These are phyloP conservation scores for Liopterus haemorrhoidalis DNA, from an alignment of 2,888 invertebrate species.

Conservation along the genomic window DNA sequence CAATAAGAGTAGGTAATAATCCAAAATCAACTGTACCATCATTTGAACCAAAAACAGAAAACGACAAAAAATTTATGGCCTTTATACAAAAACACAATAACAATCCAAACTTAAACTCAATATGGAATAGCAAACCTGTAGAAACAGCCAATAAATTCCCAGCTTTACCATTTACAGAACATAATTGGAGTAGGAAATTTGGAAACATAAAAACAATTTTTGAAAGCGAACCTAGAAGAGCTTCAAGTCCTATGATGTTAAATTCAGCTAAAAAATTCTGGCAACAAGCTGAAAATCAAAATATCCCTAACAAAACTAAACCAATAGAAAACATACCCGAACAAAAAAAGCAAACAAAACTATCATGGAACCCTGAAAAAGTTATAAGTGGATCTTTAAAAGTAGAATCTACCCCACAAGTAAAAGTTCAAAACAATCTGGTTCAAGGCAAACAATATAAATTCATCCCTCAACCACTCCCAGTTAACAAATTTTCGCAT, in stretches of 20 bases:
- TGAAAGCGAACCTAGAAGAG: constrained; percentile 53
- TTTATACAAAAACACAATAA: constrained; percentile 72
- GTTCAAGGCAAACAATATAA: constrained; percentile 44
- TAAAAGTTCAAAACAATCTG: constrained; percentile 17
- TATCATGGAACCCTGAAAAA: constrained; percentile 46
- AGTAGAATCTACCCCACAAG: constrained; percentile 39
- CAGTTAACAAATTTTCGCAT: constrained; percentile 68
- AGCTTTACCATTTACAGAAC: constrained; percentile 36
- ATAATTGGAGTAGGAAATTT: constrained; percentile 78
- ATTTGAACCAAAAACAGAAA: constrained; percentile 77
- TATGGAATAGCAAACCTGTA: constrained; percentile 35
- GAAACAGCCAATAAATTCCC: constrained; percentile 12
- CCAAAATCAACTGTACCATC: constrained; percentile 52
- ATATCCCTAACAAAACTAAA: constrained; percentile 38
- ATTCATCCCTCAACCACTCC: constrained; percentile 53
- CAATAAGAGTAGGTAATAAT: constrained; percentile 53
- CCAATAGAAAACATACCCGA: constrained; percentile 43
- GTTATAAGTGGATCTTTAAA: constrained; percentile 45
- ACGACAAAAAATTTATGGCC: constrained; percentile 76
- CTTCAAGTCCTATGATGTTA: constrained; percentile 48
- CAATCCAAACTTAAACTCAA: constrained; percentile 36
- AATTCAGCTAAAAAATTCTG: constrained; percentile 57
- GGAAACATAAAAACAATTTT: constrained; percentile 78
- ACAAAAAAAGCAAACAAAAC: constrained; percentile 44
- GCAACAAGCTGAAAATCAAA: constrained; percentile 55